These are phyloP conservation scores for Eupithecia exiguata DNA, from an alignment of 2,888 invertebrate species.

Conservation along the genomic window DNA sequence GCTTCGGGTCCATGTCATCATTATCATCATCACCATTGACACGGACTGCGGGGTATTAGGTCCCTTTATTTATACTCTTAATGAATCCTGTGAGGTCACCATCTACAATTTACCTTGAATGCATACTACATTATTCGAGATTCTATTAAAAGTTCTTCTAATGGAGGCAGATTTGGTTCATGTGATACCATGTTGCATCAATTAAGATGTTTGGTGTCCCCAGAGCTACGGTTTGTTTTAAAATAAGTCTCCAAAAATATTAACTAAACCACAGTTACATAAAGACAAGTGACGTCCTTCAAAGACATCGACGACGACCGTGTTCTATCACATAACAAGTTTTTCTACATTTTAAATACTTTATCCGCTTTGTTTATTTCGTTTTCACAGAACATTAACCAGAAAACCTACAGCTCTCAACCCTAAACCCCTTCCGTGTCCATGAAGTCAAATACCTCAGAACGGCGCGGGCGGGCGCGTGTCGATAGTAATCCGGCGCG, in stretches of 20 bases:
- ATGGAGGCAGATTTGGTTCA: too few species aligned
- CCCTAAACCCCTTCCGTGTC: neutral
- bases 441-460: constrained; percentile 8
- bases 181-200: too few species aligned
- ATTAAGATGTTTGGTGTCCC: too few species aligned
- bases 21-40: neutral
- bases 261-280: too few species aligned
- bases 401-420: neutral
- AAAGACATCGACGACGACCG: neutral
- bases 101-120: too few species aligned
- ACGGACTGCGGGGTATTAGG: neutral
- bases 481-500: constrained; percentile 45
- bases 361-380: neutral
- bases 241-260: too few species aligned
- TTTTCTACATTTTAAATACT: neutral
- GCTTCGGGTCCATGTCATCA: constrained; percentile 2
- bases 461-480: constrained; percentile 1
- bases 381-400: neutral
- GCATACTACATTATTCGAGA: too few species aligned
- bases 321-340: neutral
- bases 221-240: too few species aligned
- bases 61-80: neutral
- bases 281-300: neutral
- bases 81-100: too few species aligned
- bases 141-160: too few species aligned